Percentiles rank a stretch among this genome's conserved stretches.
Evolutionary conservation across 2,797 vertebrate species (phyloP).

Genomic region (Esox masquinongy): DNA sequence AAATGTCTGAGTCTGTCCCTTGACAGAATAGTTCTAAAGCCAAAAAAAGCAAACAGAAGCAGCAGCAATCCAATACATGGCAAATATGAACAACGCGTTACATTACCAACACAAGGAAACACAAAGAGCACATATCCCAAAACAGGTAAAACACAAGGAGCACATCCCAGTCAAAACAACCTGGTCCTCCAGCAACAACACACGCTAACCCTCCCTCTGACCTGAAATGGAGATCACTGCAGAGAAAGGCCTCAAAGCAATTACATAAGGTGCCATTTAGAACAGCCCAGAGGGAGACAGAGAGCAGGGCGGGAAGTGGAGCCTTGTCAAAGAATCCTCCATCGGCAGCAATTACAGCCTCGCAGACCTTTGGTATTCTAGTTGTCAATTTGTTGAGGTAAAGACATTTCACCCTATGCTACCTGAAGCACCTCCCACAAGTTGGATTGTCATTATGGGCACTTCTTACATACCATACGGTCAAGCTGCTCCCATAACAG

Average conservation of each 20-base stretch:
- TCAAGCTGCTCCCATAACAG: no score
- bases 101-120: conserved; percentile 7
- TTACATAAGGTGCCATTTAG: background rate
- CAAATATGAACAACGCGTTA: conserved; percentile 21
- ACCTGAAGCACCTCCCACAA: no score
- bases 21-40: conserved; percentile 49
- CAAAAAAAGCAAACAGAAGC: conserved; percentile 30
- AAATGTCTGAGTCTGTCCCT: conserved; percentile 53
- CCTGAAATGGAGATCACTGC: background rate
- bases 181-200: background rate
- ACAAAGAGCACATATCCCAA: background rate
- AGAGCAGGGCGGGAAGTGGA: conserved; percentile 2
- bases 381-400: no score
- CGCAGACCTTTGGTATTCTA: no score
- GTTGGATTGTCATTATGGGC: no score
- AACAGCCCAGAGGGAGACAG: background rate
- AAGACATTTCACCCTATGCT: no score
- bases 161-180: background rate
- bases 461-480: no score
- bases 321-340: conserved; percentile 20
- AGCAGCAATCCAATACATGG: conserved; percentile 11
- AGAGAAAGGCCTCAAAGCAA: background rate
- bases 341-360: background rate
- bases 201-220: background rate
- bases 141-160: background rate